Percentiles rank a stretch among this genome's conserved stretches.
Conservation (phyloP, 2,888 invertebrate genomes). For the Pelosia muscerda region DNA sequence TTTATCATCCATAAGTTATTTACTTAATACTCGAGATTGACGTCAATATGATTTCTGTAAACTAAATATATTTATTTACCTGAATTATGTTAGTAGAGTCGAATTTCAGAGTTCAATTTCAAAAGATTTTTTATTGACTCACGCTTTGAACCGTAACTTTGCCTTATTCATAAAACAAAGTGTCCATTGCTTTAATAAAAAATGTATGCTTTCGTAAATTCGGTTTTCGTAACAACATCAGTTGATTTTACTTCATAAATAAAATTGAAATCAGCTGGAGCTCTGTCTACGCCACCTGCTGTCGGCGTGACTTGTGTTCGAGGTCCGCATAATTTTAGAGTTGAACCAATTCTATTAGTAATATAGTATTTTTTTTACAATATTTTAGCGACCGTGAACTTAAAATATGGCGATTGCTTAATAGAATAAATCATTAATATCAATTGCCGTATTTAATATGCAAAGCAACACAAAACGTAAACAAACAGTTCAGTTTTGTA, state of each 20-base stretch:
- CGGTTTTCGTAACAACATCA: not conserved
- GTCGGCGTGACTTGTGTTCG: not conserved
- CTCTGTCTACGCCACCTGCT: not conserved
- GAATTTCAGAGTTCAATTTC: slow-evolving; percentile 35
- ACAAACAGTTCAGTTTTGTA: not conserved
- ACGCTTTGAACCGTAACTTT: slow-evolving; percentile 38
- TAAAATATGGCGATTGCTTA: not conserved
- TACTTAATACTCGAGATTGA: slow-evolving; percentile 39
- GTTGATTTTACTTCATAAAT: not conserved
- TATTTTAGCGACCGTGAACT: not conserved
- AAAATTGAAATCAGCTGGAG: slow-evolving; percentile 3
- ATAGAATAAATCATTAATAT: not conserved
- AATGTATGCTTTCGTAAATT: slow-evolving; percentile 19
- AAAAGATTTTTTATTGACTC: slow-evolving; percentile 41
- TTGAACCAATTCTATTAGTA: not conserved
- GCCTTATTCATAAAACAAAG: slow-evolving; percentile 34
- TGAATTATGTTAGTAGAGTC: slow-evolving; percentile 37
- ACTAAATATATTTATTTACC: slow-evolving; percentile 28
- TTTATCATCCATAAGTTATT: slow-evolving; percentile 50
- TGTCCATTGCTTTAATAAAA: slow-evolving; percentile 34
- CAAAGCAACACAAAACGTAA: not conserved
- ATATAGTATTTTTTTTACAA: not conserved
- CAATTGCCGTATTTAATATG: not conserved
- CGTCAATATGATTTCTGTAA: slow-evolving; percentile 46
- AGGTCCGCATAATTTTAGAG: not conserved